Evolutionary conservation across 2,888 invertebrate genomes (phyloP), one percentile per base, ranked within the genome.

Genomic region (Orthosia incerta): DNA sequence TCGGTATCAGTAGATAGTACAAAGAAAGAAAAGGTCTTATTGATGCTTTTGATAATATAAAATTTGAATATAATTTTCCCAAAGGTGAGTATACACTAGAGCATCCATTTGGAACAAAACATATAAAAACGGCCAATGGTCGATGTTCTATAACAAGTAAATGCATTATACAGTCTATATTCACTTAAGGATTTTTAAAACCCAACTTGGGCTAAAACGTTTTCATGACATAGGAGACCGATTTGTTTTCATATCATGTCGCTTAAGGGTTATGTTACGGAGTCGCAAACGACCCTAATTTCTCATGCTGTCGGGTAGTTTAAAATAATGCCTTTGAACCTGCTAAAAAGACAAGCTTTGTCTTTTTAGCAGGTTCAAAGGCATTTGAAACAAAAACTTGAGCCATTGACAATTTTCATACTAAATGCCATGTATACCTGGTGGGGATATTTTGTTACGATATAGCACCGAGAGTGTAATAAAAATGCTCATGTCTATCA

Each of bases 211-310:
- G 7, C 13, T 55, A 31, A 51, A 16, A 53, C 4, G 71, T 62
- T 57, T 39, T 48, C 51, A 71, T 57, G 46, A 71, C 26, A 48
- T 59, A 20, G 23, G 20, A 71, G n/a, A 53, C 61, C 15, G n/a
- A 71, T 76, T 71, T 62, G 31, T 71, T 76, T 71, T 59, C 57
- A 62, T 76, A 57, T 76, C 79, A 62, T 71, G 57, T 62, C 46
- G 23, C 76, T 45, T 12, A 56, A 70, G 60, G 55, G 60, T 68
- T 56, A 69, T 61, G 53, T 23, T 39, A 64, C 4, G 20, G 60
- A 60, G 50, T 48, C 20, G 79, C 50, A 48, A 79, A 79, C 60
- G 55, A 79, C 80, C 74, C 50, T 72, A 56, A 76, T 73, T 18
- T 46, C 0, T 76, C 60, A 65, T 65, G 46, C 31, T 26, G 55